Evolutionary conservation across 2,113 vertebrate genomes (phyloP).

Genomic region (Ammospiza nelsoni): DNA sequence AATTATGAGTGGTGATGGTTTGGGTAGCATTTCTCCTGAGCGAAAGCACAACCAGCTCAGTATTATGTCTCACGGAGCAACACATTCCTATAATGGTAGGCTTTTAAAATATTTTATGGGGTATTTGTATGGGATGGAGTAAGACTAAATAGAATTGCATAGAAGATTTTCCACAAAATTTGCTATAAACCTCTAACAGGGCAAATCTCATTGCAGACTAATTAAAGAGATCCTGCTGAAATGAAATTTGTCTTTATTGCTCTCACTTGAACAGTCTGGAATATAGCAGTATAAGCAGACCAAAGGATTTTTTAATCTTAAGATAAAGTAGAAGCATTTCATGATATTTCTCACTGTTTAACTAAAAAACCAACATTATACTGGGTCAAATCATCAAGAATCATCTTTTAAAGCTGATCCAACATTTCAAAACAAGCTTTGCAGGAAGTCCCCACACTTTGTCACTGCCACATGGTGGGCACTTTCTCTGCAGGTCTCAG

Average conservation of each 20-base stretch:
- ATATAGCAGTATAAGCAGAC: neutral
- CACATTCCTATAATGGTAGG: neutral
- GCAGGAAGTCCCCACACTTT: neutral
- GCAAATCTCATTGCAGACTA: slow-evolving; percentile 13
- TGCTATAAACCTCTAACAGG: slow-evolving; percentile 21
- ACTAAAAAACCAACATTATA: neutral
- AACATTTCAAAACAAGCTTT: neutral
- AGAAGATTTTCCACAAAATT: neutral
- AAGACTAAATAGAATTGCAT: neutral
- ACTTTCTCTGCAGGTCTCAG: neutral
- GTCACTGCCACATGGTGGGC: neutral
- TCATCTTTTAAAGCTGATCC: neutral
- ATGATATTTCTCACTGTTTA: neutral
- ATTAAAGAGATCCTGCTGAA: slow-evolving; percentile 35
- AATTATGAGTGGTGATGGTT: neutral
- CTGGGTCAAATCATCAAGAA: neutral
- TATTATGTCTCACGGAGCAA: neutral
- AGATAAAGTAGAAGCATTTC: neutral
- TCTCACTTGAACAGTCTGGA: neutral
- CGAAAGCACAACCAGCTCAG: neutral
- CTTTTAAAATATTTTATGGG: slow-evolving; percentile 38
- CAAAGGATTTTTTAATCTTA: neutral
- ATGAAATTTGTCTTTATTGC: slow-evolving; percentile 6
- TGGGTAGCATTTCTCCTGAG: neutral
- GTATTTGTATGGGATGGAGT: neutral